Percentiles rank a stretch among this genome's conserved stretches.
These are phyloP conservation scores for Zeugodacus cucurbitae DNA, from an alignment of 1,140 invertebrate genomes.

Conservation along the genomic window DNA sequence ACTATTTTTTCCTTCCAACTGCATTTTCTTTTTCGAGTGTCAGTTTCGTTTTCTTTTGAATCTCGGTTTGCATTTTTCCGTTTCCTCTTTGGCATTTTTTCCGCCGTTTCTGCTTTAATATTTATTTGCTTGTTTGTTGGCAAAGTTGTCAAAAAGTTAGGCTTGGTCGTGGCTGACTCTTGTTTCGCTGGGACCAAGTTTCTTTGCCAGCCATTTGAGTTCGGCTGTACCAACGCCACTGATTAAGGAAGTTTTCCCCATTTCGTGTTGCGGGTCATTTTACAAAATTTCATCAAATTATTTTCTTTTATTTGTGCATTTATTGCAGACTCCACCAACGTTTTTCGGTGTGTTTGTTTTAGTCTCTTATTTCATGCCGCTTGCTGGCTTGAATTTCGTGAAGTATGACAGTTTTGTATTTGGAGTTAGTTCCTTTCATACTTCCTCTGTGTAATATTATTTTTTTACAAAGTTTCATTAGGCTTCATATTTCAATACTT, in stretches of 20 bases:
- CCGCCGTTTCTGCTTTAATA: not conserved
- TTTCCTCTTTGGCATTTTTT: not conserved
- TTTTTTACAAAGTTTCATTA: slow-evolving; percentile 16
- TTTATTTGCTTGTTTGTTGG: slow-evolving; percentile 31
- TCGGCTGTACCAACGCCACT: not conserved
- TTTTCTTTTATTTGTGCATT: not conserved
- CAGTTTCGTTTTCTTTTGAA: slow-evolving; percentile 40
- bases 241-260: not conserved
- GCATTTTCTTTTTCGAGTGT: slow-evolving; percentile 5
- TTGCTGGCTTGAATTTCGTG: not conserved
- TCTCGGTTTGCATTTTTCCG: not conserved
- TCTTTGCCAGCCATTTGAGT: no score
- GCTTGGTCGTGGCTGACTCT: slow-evolving; percentile 7
- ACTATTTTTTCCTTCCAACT: not conserved
- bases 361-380: not conserved
- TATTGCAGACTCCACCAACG: not conserved
- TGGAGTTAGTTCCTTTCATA: not conserved
- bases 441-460: not conserved
- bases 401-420: slow-evolving; percentile 25
- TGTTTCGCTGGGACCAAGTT: not conserved
- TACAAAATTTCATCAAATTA: not conserved
- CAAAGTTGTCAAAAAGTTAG: slow-evolving; percentile 36
- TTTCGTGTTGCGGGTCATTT: not conserved
- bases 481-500: slow-evolving; percentile 15
- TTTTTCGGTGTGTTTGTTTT: not conserved